Evolutionary conservation across 2,888 invertebrate genomes (phyloP), one percentile per base, ranked within the genome.

Genomic region (Nyleta sp.): DNA sequence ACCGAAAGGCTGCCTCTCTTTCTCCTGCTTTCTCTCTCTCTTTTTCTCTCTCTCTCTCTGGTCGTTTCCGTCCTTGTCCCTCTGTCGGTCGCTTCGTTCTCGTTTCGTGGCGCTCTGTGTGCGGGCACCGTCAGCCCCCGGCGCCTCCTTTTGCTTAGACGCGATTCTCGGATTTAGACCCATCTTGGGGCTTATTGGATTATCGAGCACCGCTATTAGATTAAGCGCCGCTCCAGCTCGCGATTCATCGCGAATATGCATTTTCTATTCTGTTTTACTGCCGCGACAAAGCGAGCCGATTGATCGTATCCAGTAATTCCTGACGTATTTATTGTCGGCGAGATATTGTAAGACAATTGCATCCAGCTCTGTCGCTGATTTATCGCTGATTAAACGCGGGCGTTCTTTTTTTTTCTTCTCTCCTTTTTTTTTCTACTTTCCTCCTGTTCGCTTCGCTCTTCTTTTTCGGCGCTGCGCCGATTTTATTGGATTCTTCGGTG

Each of bases 201-300:
- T 89, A 89, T 90, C 87, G 88, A 87, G 88, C 86, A 87, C 86
- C 86, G 85, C 88, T 87, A 89, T 89, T 89, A 88, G 88, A 90
- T 90, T 89, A 88, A 88, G 83, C 84, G 84, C 83, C 86, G 88
- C 88, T 88, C 86, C 81, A 71, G 82, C 83, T 80, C 81, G 82
- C 78, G 83, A 80, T 82, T 81, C 78, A 81, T 80, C 50, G 73
- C 65, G 24, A 50, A 18, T 33, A 44, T 40, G 59, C 65, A 67
- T 74, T 74, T 74, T 65, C 57, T 57, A 74, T 74, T 74, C 73
- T 57, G 65, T 42, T 67, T 74, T 67, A 59, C 64, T 3, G 31
- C 52, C 57, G 31, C 46, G 44, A 62, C 62, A 72, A 73, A 50
- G 48, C 57, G 15, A 33, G 33, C 68, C 72, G 73, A 78, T 78